Evolutionary conservation across 2,888 invertebrate species (phyloP).

Genomic region (Torymus aiolomorphi): DNA sequence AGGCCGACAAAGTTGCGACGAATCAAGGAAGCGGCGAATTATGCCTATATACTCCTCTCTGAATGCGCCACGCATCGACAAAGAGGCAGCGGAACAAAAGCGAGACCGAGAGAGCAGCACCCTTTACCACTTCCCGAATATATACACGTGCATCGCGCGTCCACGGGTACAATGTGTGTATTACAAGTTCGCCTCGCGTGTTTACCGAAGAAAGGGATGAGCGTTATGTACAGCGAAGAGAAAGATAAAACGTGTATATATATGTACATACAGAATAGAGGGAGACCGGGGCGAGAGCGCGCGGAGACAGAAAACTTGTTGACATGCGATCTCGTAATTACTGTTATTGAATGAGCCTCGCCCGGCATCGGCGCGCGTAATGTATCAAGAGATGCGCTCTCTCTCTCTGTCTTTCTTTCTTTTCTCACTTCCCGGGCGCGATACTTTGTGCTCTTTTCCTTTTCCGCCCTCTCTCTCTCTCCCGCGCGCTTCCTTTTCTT

Average conservation of each 20-base stretch:
- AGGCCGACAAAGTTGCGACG: constrained; percentile 42
- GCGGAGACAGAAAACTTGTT: constrained; percentile 49
- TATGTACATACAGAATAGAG: neutral
- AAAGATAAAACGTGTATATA: no score
- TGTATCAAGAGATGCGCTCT: constrained; percentile 5
- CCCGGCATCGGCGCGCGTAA: neutral
- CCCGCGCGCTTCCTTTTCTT: constrained; percentile 1
- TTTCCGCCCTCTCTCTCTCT: constrained; percentile 3
- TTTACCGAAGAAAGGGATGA: constrained; percentile 44
- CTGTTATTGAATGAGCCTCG: constrained; percentile 46
- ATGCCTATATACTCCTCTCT: neutral
- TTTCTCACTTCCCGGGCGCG: neutral
- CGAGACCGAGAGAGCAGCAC: neutral
- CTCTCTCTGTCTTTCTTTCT: constrained; percentile 3
- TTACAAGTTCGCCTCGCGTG: constrained; percentile 35
- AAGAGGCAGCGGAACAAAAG: constrained; percentile 15
- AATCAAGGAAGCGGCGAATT: constrained; percentile 45
- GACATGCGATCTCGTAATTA: constrained; percentile 58
- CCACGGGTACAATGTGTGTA: constrained; percentile 4
- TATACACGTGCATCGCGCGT: neutral
- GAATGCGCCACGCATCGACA: constrained; percentile 10
- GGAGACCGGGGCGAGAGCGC: constrained; percentile 4
- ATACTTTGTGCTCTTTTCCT: constrained; percentile 41
- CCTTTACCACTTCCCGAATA: constrained; percentile 40
- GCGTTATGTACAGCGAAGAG: neutral